A percentile compares a stretch with the other conserved stretches of the same genome.
phyloP scores from a whole-genome alignment of 2,797 vertebrate genomes.

The Antrozous pallidus region DNA sequence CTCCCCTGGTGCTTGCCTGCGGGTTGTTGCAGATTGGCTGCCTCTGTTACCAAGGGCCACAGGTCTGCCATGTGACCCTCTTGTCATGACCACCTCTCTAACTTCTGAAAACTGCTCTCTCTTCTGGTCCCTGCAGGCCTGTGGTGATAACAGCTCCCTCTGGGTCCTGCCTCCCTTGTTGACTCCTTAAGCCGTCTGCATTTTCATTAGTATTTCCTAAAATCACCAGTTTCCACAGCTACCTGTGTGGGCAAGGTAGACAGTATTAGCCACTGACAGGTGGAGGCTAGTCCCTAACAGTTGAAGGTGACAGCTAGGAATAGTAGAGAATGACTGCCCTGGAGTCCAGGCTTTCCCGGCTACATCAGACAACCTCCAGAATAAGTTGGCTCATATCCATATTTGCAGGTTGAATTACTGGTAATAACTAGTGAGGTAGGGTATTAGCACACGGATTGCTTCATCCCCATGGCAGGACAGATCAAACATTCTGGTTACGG shows the following conservation, averaged over 20 bases:
- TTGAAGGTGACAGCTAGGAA: neutral
- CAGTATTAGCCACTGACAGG: fast-evolving
- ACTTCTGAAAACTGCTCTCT: neutral
- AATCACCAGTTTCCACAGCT: neutral
- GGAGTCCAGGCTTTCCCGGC: neutral
- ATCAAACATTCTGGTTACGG: neutral
- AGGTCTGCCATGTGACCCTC: neutral
- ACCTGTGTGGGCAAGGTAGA: neutral
- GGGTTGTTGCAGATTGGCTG: neutral
- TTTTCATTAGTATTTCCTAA: neutral
- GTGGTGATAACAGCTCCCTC: neutral
- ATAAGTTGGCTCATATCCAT: neutral
- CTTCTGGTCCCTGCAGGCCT: neutral
- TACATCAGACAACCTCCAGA: neutral
- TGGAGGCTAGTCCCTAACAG: neutral
- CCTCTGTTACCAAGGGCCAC: neutral
- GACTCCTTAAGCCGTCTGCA: neutral
- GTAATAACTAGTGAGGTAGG: neutral
- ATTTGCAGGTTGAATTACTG: neutral
- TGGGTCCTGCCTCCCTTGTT: neutral
- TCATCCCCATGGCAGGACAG: neutral
- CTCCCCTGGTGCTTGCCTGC: too few species aligned
- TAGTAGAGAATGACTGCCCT: neutral
- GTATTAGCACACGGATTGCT: fast-evolving
- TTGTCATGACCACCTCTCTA: neutral